Conservation (phyloP, 2,113 vertebrate species). For the Porphyrio hochstetteri region DNA sequence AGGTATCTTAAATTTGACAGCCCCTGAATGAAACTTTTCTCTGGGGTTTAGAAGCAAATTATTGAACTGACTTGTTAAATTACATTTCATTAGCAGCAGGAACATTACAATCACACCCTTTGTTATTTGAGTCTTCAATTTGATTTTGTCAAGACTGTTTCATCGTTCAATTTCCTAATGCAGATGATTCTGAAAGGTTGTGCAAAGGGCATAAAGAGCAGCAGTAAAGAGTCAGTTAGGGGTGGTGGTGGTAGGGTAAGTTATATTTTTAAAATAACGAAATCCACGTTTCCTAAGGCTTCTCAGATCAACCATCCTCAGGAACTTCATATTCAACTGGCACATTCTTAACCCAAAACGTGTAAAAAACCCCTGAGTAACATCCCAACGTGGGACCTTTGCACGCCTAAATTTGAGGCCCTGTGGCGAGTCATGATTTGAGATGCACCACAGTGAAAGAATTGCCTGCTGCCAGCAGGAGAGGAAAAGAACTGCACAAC, state of each 20-base stretch:
- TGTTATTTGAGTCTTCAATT: conserved; percentile 26
- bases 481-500: neutral
- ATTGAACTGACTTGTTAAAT: conserved; percentile 41
- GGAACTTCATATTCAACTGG: neutral
- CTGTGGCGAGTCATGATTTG: neutral
- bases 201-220: neutral
- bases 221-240: neutral
- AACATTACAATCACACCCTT: neutral
- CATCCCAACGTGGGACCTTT: accelerated
- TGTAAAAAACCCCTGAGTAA: neutral
- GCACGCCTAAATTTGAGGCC: neutral
- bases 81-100: conserved; percentile 17
- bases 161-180: neutral
- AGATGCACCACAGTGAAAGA: neutral
- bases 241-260: neutral
- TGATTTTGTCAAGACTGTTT: conserved; percentile 27
- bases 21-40: neutral
- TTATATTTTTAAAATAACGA: neutral
- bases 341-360: neutral
- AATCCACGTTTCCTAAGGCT: neutral
- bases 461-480: neutral
- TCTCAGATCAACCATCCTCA: neutral
- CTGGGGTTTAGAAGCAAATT: conserved; percentile 15
- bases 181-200: conserved; percentile 23
- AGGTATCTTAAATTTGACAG: conserved; percentile 13